A percentile compares a stretch with the other conserved stretches of the same genome.
Conservation (phyloP, 1,140 invertebrate genomes). For the Zaprionus lachaisei region DNA sequence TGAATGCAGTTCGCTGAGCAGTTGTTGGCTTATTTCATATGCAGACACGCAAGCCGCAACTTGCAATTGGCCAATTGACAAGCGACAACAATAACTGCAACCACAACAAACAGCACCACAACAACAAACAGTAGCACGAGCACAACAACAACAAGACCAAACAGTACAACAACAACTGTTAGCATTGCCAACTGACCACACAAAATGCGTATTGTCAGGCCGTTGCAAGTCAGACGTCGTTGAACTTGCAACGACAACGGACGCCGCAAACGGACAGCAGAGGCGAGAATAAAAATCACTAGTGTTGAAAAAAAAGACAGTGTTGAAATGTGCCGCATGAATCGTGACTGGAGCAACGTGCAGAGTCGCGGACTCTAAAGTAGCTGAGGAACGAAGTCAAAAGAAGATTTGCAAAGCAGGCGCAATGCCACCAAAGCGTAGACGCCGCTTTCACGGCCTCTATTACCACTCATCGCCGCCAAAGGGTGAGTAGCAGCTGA, state of each 20-base stretch:
- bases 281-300: not conserved
- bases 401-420: not conserved
- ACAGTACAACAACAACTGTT: constrained; percentile 4
- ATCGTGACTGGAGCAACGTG: constrained; percentile 60
- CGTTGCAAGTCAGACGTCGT: constrained; percentile 61
- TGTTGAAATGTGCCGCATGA: constrained; percentile 47
- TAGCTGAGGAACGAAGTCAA: not conserved
- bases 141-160: not conserved
- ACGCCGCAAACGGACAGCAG: constrained; percentile 15
- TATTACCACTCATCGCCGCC: constrained; percentile 87
- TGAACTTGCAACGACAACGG: constrained; percentile 64
- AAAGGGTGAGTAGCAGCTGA: constrained; percentile 84
- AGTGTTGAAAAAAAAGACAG: constrained; percentile 26
- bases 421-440: constrained; percentile 79
- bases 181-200: constrained; percentile 1
- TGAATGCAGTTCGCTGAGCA: constrained; percentile 2
- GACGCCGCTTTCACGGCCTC: constrained; percentile 84
- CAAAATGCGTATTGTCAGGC: constrained; percentile 33
- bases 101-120: constrained; percentile 7
- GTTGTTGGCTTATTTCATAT: constrained; percentile 28
- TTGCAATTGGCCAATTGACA: constrained; percentile 6
- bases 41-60: constrained; percentile 34
- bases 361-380: constrained; percentile 64
- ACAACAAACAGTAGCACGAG: not conserved
- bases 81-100: not conserved